Percentiles rank a stretch among this genome's conserved stretches.
These are phyloP conservation scores for Antigone vipio DNA, from an alignment of 2,113 vertebrate species.

Conservation along the genomic window DNA sequence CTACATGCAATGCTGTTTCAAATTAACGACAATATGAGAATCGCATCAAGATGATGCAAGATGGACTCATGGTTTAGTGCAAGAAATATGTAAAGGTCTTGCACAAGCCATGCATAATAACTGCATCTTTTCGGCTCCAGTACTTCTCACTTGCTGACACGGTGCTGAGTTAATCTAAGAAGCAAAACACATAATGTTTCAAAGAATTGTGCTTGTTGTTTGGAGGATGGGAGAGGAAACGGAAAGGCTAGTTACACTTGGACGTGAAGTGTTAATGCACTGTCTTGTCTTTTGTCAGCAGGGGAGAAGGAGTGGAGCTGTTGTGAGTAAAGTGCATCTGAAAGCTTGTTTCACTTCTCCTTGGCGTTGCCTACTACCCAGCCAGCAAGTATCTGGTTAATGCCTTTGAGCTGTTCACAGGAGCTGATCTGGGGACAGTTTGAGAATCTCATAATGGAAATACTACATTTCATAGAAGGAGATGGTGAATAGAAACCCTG, in stretches of 20 bases:
- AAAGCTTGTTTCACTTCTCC: conserved; percentile 61
- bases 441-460: conserved; percentile 38
- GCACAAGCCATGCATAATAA: neutral
- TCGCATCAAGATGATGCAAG: conserved; percentile 2
- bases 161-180: neutral
- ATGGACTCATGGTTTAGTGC: neutral
- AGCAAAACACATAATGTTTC: neutral
- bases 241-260: neutral
- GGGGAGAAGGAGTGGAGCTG: neutral
- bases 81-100: neutral
- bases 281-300: neutral
- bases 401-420: neutral
- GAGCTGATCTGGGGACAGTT: neutral
- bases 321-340: neutral
- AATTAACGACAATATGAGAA: neutral
- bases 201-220: neutral
- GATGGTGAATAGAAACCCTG: neutral
- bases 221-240: neutral
- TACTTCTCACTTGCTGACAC: neutral
- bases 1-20: neutral
- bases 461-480: conserved; percentile 54
- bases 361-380: neutral
- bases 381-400: neutral
- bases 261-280: neutral
- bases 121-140: neutral